Evolutionary conservation across 2,113 vertebrate species (phyloP).

Genomic region (Petrocephalus microphthalmus): DNA sequence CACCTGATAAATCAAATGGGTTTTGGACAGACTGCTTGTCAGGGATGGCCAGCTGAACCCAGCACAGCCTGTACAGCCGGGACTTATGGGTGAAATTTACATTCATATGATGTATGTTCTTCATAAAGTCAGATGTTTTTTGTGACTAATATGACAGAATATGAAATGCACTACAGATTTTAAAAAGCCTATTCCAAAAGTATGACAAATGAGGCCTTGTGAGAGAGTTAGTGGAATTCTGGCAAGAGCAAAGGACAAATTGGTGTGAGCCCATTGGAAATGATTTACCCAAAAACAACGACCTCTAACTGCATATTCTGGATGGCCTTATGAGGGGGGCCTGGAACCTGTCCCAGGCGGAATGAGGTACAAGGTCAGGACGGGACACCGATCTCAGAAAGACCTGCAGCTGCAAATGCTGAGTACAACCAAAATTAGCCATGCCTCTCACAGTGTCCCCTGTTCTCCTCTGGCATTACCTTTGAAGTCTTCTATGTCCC

Average conservation of each 20-base stretch:
- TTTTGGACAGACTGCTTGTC: neutral
- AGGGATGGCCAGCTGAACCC: neutral
- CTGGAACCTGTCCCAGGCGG: neutral
- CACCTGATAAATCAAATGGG: neutral
- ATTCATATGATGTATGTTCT: neutral
- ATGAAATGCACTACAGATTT: neutral
- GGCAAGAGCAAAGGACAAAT: neutral
- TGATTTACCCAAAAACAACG: neutral
- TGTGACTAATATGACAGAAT: neutral
- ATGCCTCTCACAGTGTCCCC: neutral
- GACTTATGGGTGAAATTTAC: neutral
- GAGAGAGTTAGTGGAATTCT: neutral
- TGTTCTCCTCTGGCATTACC: neutral
- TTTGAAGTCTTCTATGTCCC: neutral
- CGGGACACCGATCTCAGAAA: neutral
- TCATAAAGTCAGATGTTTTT: neutral
- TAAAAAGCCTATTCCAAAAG: neutral
- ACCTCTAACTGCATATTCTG: neutral
- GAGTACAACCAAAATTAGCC: neutral
- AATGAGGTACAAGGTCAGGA: neutral
- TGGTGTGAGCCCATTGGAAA: neutral
- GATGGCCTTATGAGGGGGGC: neutral
- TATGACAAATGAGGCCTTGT: neutral
- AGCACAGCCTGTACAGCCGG: neutral
- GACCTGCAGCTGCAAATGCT: neutral